phyloP scores from a whole-genome alignment of 2,888 invertebrate genomes.

The Poecilus cupreus region DNA sequence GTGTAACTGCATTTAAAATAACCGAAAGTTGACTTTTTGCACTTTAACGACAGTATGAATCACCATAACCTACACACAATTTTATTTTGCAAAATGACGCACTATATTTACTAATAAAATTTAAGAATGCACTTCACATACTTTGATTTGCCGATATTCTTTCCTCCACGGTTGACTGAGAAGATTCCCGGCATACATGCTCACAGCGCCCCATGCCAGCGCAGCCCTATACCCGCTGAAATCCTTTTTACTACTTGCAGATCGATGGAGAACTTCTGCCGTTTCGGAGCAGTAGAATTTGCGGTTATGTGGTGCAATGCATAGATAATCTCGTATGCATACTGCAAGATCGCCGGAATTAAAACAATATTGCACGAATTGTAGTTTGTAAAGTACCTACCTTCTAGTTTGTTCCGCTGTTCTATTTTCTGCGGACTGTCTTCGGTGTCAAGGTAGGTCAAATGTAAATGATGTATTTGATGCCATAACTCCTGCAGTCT shows the following conservation, averaged over 20 bases:
- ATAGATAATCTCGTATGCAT: slow-evolving; percentile 85
- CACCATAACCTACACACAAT: too few species aligned
- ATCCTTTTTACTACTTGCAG: slow-evolving; percentile 81
- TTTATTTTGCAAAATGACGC: too few species aligned
- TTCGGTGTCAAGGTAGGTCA: slow-evolving; percentile 86
- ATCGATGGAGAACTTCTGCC: slow-evolving; percentile 83
- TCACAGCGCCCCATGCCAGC: slow-evolving; percentile 89
- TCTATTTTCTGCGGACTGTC: slow-evolving; percentile 86
- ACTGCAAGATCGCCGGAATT: slow-evolving; percentile 73
- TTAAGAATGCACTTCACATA: slow-evolving; percentile 70
- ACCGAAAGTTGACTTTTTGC: too few species aligned
- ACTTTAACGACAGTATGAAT: too few species aligned
- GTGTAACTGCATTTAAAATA: too few species aligned
- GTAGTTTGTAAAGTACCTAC: slow-evolving; percentile 70
- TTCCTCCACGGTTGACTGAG: slow-evolving; percentile 92
- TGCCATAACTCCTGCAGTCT: slow-evolving; percentile 81
- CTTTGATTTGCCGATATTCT: slow-evolving; percentile 88
- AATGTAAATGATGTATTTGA: slow-evolving; percentile 85
- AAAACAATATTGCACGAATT: slow-evolving; percentile 25
- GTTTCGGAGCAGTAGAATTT: slow-evolving; percentile 88
- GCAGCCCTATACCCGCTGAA: slow-evolving; percentile 89
- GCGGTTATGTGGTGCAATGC: slow-evolving; percentile 84
- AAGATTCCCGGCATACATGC: slow-evolving; percentile 89
- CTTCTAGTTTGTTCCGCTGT: slow-evolving; percentile 85
- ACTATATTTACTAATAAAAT: too few species aligned